Percentiles rank a stretch among this genome's conserved stretches.
Evolutionary conservation across 1,140 invertebrate genomes (phyloP).

Genomic region (Acromyrmex echinatior): DNA sequence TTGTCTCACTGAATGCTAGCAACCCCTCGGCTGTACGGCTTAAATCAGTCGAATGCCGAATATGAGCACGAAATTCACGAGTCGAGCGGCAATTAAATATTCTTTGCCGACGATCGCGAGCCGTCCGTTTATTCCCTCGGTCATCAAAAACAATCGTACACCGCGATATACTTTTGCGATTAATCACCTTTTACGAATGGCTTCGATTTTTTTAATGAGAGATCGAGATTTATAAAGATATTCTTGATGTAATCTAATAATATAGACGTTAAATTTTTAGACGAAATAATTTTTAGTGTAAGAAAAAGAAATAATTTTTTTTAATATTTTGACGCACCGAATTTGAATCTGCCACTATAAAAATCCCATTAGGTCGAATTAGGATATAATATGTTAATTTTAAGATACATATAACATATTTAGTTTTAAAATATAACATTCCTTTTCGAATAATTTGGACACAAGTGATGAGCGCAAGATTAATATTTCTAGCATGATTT

Average conservation of each 20-base stretch:
- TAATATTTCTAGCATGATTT: no score
- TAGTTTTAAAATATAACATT: no score
- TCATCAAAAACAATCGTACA: conserved; percentile 62
- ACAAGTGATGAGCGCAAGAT: no score
- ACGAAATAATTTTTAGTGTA: no score
- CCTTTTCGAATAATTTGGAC: no score
- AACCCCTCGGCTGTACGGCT: conserved; percentile 79
- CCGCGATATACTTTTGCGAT: conserved; percentile 54
- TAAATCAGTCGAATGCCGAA: conserved; percentile 82
- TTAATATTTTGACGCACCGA: no score
- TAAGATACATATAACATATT: no score
- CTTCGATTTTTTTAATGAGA: not conserved
- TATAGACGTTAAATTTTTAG: no score
- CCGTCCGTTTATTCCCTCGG: conserved; percentile 64
- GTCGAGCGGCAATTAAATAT: conserved; percentile 81
- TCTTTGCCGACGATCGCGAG: conserved; percentile 68
- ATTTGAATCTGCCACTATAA: no score
- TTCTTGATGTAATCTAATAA: not conserved
- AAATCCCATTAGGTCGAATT: no score
- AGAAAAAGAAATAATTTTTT: no score
- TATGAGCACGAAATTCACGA: conserved; percentile 78
- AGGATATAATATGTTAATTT: no score
- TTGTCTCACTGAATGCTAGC: conserved; percentile 83
- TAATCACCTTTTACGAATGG: conserved; percentile 10
- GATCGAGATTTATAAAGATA: not conserved